These are phyloP conservation scores for Candidula unifasciata DNA, from an alignment of 2,888 invertebrate species.

Conservation along the genomic window DNA sequence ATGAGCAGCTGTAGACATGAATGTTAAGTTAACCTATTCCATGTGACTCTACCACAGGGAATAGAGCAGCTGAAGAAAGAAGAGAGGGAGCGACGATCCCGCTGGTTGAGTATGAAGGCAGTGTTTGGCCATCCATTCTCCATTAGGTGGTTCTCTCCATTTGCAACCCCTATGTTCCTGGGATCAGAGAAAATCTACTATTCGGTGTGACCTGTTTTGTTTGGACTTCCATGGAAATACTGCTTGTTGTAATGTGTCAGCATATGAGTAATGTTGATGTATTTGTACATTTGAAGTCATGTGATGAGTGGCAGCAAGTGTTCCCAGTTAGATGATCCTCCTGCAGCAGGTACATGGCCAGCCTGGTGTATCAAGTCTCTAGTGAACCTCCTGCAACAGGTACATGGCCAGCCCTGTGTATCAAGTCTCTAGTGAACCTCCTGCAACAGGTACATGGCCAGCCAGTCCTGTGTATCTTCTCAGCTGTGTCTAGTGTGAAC, in stretches of 20 bases:
- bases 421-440: no score
- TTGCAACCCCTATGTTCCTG: conserved; percentile 80
- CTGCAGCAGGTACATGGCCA: no score
- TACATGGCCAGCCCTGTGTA: no score
- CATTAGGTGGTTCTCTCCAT: conserved; percentile 95
- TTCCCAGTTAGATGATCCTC: no score
- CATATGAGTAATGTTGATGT: not conserved
- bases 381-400: no score
- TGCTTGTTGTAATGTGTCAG: not conserved
- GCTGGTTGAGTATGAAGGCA: conserved; percentile 95
- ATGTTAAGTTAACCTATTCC: no score
- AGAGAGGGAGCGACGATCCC: conserved; percentile 93
- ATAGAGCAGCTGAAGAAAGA: conserved; percentile 98
- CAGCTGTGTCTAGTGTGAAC: no score
- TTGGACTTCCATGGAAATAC: not conserved
- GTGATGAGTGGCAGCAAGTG: not conserved
- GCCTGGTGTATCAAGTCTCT: no score
- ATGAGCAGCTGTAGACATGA: no score
- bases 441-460: no score
- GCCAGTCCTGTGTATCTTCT: no score
- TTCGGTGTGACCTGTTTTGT: conserved; percentile 58
- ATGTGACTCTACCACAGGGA: conserved; percentile 82
- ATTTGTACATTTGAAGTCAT: not conserved
- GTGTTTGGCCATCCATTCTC: conserved; percentile 96
- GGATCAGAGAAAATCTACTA: conserved; percentile 64